phyloP scores from a whole-genome alignment of 30 jellyfish, hydroid and myxozoan species.

The Aurelia sp. region DNA sequence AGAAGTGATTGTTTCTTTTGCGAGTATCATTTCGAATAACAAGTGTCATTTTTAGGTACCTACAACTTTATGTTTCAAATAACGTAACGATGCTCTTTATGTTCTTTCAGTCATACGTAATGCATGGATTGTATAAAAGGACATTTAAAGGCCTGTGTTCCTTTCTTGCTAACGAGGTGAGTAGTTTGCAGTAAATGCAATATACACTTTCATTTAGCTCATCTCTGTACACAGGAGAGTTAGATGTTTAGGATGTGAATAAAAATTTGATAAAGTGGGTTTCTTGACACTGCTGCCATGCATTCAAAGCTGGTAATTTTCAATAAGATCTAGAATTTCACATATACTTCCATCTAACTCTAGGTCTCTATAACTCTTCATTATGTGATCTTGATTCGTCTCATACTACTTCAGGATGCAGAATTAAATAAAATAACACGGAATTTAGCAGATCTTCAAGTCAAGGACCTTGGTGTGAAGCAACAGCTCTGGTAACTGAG shows the following conservation, averaged over 20 bases:
- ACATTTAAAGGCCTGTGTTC: constrained; percentile 91
- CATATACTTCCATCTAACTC: too few species aligned
- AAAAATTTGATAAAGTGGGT: too few species aligned
- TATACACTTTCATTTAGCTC: neutral
- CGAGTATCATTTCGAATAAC: too few species aligned
- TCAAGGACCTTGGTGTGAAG: constrained; percentile 87
- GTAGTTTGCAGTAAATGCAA: too few species aligned
- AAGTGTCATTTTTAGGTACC: too few species aligned
- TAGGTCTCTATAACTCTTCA: too few species aligned
- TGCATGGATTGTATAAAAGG: constrained; percentile 85
- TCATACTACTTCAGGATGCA: constrained; percentile 72
- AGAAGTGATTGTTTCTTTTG: too few species aligned
- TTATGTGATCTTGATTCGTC: too few species aligned
- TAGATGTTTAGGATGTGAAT: neutral
- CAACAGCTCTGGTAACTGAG: constrained; percentile 68
- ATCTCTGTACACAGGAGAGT: neutral
- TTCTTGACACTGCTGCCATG: too few species aligned
- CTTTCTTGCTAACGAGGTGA: constrained; percentile 85
- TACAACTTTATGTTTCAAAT: too few species aligned
- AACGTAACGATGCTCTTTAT: neutral
- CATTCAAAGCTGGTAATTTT: too few species aligned
- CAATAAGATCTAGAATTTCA: too few species aligned
- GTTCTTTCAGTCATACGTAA: constrained; percentile 79
- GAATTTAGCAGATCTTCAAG: constrained; percentile 91
- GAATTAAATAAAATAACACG: constrained; percentile 86